A percentile compares a stretch with the other conserved stretches of the same genome.
These are phyloP conservation scores for Phrynocephalus vlangalii DNA, from an alignment of 2,797 vertebrate species.

Conservation along the genomic window DNA sequence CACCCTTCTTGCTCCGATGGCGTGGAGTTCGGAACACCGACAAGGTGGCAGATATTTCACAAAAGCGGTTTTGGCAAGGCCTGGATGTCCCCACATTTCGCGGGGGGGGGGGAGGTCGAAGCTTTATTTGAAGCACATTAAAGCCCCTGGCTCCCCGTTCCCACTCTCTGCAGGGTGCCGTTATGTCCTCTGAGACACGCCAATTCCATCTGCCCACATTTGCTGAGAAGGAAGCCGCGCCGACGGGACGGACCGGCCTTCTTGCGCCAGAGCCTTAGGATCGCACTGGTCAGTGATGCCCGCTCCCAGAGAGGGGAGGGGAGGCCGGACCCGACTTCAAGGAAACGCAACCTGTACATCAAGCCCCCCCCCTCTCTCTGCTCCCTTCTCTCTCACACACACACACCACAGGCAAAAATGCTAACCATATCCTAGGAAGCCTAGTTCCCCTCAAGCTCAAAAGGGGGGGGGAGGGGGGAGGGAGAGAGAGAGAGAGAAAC, in stretches of 20 bases:
- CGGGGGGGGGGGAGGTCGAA: neutral
- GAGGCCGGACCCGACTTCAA: neutral
- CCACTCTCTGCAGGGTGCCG: neutral
- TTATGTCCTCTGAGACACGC: no score
- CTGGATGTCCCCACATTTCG: no score
- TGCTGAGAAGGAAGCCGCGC: neutral
- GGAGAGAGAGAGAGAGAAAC: no score
- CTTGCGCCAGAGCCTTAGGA: neutral
- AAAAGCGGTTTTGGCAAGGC: neutral
- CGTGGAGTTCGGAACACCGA: neutral
- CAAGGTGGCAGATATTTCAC: neutral
- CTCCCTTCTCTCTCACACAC: no score
- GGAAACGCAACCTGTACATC: conserved; percentile 3
- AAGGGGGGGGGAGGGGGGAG: neutral
- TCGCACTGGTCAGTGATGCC: neutral
- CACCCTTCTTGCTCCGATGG: no score
- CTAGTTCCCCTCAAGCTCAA: conserved; percentile 57
- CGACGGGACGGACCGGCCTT: neutral
- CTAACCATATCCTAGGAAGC: conserved; percentile 47
- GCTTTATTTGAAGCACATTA: neutral
- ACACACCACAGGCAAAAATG: neutral
- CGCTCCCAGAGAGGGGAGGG: conserved; percentile 17
- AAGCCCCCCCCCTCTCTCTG: neutral
- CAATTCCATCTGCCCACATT: neutral
- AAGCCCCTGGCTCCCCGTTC: neutral